Evolutionary conservation across 2,888 invertebrate species (phyloP).

Genomic region (Oligia latruncula): DNA sequence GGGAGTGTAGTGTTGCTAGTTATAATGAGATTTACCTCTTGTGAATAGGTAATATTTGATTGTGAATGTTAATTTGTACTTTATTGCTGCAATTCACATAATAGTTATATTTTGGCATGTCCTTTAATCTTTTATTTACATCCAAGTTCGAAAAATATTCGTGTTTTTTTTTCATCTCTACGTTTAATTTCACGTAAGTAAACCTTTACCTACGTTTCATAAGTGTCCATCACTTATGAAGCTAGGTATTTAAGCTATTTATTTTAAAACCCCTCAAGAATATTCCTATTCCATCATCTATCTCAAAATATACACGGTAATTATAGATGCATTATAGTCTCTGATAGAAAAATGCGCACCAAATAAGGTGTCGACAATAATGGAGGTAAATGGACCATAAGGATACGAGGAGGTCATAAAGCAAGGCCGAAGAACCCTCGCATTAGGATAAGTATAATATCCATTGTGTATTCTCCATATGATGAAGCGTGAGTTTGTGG

Average conservation of each 20-base stretch:
- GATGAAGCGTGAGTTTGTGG: not conserved
- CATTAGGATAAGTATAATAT: conserved; percentile 50
- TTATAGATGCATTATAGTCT: not conserved
- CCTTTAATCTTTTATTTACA: not conserved
- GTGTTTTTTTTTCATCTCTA: too few species aligned
- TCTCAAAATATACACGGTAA: not conserved
- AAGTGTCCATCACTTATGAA: too few species aligned
- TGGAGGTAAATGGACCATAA: conserved; percentile 25
- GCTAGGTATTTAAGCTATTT: too few species aligned
- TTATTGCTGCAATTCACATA: not conserved
- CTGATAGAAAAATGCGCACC: not conserved
- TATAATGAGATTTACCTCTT: conserved; percentile 9
- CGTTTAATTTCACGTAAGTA: too few species aligned
- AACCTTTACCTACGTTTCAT: too few species aligned
- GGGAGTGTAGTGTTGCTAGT: conserved; percentile 5
- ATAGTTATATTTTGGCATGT: too few species aligned
- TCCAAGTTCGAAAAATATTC: not conserved
- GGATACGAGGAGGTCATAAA: conserved; percentile 23
- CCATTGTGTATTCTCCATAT: not conserved
- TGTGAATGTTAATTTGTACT: not conserved
- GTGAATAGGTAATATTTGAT: not conserved
- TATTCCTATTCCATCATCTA: not conserved
- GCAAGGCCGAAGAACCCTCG: conserved; percentile 18
- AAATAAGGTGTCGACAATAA: conserved; percentile 23
- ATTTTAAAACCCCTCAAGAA: not conserved